Evolutionary conservation across 2,888 invertebrate species (phyloP).

Genomic region (Cheilosia impressa): DNA sequence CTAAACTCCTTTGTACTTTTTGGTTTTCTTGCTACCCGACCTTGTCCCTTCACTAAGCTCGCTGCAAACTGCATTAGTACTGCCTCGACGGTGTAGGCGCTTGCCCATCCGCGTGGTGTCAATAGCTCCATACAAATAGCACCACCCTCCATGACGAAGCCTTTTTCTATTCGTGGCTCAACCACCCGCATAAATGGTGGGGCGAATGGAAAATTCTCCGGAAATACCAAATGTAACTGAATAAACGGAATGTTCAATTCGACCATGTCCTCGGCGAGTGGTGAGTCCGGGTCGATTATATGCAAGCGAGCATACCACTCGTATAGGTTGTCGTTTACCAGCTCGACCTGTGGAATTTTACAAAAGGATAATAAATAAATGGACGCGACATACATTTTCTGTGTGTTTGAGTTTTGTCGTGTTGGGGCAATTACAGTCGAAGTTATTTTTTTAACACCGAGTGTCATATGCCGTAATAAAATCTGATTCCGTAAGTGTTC

Average conservation of each 20-base stretch:
- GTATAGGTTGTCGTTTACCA: slow-evolving; percentile 93
- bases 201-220: slow-evolving; percentile 94
- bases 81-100: slow-evolving; percentile 94
- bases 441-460: slow-evolving; percentile 19
- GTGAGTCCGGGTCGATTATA: slow-evolving; percentile 93
- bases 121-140: slow-evolving; percentile 95
- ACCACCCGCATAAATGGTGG: slow-evolving; percentile 94
- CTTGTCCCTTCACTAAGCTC: slow-evolving; percentile 94
- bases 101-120: slow-evolving; percentile 94
- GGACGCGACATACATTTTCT: neutral
- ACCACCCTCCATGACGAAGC: slow-evolving; percentile 95
- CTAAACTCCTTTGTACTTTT: slow-evolving; percentile 92
- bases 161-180: slow-evolving; percentile 91
- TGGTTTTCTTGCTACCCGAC: slow-evolving; percentile 90
- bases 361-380: neutral
- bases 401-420: neutral
- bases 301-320: slow-evolving; percentile 94
- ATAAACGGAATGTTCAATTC: slow-evolving; percentile 90
- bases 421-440: slow-evolving; percentile 30
- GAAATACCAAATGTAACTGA: slow-evolving; percentile 91
- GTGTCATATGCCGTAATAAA: neutral
- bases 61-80: slow-evolving; percentile 95
- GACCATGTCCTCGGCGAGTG: slow-evolving; percentile 91
- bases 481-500: neutral
- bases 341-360: slow-evolving; percentile 86